These are phyloP conservation scores for Megalurothrips usitatus DNA, from an alignment of 2,888 invertebrate species.

Conservation along the genomic window DNA sequence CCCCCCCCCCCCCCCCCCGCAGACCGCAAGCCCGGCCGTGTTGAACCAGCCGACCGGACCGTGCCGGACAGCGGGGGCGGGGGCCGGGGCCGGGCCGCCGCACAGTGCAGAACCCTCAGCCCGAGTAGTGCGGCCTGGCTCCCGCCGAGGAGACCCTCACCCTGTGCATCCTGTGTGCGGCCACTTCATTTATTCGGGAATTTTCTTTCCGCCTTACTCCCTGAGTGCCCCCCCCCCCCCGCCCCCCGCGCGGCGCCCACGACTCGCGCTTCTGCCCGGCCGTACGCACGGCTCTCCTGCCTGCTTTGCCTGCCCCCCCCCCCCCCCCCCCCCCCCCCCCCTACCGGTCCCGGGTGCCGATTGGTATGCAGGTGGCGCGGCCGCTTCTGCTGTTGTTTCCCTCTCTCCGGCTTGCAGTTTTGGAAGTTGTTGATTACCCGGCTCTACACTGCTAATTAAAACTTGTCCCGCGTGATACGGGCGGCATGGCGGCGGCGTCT, in stretches of 20 bases:
- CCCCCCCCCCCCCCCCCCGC: not conserved
- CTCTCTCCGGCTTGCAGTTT: conserved; percentile 13
- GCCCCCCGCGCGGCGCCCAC: not conserved
- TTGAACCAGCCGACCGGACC: too few species aligned
- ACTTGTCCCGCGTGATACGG: conserved; percentile 18
- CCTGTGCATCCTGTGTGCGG: too few species aligned
- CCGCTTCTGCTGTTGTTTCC: conserved; percentile 7
- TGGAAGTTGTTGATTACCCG: conserved; percentile 26
- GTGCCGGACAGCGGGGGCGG: too few species aligned
- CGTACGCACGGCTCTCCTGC: not conserved
- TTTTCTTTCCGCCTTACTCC: not conserved
- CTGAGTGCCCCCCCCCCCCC: not conserved
- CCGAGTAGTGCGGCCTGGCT: too few species aligned
- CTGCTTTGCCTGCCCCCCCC: not conserved
- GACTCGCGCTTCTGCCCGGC: not conserved
- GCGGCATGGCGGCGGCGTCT: not conserved
- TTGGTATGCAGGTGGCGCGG: conserved; percentile 18
- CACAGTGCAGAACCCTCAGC: too few species aligned
- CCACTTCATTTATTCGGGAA: too few species aligned
- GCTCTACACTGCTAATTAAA: conserved; percentile 25
- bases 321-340: not conserved
- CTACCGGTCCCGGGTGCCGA: too few species aligned
- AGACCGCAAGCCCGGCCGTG: not conserved
- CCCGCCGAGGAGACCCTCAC: too few species aligned
- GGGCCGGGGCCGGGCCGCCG: not conserved